Conservation (phyloP, 1,140 invertebrate species). For the Leptinotarsa undecemlineata region DNA sequence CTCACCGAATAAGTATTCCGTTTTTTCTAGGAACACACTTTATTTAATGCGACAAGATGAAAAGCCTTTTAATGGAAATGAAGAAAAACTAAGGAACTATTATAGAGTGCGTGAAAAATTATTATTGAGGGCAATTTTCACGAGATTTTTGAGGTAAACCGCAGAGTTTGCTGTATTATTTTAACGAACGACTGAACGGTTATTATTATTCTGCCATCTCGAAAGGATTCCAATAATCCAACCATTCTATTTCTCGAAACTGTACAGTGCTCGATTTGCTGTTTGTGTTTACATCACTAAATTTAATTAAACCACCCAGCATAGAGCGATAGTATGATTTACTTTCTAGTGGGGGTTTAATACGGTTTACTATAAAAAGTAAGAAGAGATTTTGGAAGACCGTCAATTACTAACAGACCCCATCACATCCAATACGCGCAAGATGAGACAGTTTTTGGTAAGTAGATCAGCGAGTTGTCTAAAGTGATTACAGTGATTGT, state of each 20-base stretch:
- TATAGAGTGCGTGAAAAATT: too few relatives aligned
- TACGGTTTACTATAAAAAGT: conserved; percentile 18
- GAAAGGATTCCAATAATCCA: background rate
- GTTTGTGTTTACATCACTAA: conserved; percentile 20
- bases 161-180: too few relatives aligned
- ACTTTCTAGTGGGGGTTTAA: conserved; percentile 20
- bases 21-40: too few relatives aligned
- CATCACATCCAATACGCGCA: background rate
- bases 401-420: conserved; percentile 18
- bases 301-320: conserved; percentile 11
- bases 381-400: conserved; percentile 13
- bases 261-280: conserved; percentile 13
- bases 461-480: background rate
- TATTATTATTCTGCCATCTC: too few relatives aligned
- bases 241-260: background rate
- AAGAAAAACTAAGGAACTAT: too few relatives aligned
- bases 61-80: too few relatives aligned
- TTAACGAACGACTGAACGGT: too few relatives aligned
- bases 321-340: conserved; percentile 17
- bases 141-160: too few relatives aligned
- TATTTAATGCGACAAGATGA: too few relatives aligned
- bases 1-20: too few relatives aligned
- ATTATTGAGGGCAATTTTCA: too few relatives aligned
- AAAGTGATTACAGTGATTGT: conserved; percentile 1
- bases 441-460: conserved; percentile 19